These are phyloP conservation scores for Limanda limanda DNA, from an alignment of 2,113 vertebrate genomes.

Conservation along the genomic window DNA sequence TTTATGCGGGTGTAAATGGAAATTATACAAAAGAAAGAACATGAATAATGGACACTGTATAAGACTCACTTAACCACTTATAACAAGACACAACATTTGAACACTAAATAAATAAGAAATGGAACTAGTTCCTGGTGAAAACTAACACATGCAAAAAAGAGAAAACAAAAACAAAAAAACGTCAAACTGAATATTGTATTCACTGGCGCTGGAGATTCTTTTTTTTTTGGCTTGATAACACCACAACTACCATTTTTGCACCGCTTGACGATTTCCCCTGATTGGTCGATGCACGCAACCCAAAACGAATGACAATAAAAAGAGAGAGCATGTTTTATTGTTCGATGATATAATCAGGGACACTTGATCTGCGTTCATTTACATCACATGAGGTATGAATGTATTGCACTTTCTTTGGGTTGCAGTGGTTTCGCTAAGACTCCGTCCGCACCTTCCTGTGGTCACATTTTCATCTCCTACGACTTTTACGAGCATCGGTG, in stretches of 20 bases:
- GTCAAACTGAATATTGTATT: conserved; percentile 60
- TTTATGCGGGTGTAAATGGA: conserved; percentile 70
- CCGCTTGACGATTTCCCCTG: conserved; percentile 59
- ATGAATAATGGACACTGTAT: conserved; percentile 64
- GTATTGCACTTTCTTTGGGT: conserved; percentile 87
- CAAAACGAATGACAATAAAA: conserved; percentile 49
- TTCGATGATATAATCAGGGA: conserved; percentile 44
- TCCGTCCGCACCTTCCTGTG: conserved; percentile 29
- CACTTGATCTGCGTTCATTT: conserved; percentile 61
- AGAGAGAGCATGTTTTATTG: conserved; percentile 23
- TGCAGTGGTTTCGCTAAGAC: conserved; percentile 61
- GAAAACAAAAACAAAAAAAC: conserved; percentile 48
- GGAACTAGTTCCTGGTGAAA: conserved; percentile 57
- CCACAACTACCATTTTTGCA: conserved; percentile 49
- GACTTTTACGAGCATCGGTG: conserved; percentile 19
- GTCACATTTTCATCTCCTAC: conserved; percentile 19
- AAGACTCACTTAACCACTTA: conserved; percentile 71
- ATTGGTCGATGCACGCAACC: conserved; percentile 66
- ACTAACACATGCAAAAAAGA: conserved; percentile 58
- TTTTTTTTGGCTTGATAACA: conserved; percentile 67
- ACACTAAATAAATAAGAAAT: conserved; percentile 79
- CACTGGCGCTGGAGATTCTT: conserved; percentile 56
- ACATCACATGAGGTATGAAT: conserved; percentile 83
- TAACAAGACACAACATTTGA: conserved; percentile 47
- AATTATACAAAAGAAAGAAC: conserved; percentile 66